A percentile compares a stretch with the other conserved stretches of the same genome.
phyloP scores from a whole-genome alignment of 2,888 invertebrate species.

The Ectemnius cavifrons region DNA sequence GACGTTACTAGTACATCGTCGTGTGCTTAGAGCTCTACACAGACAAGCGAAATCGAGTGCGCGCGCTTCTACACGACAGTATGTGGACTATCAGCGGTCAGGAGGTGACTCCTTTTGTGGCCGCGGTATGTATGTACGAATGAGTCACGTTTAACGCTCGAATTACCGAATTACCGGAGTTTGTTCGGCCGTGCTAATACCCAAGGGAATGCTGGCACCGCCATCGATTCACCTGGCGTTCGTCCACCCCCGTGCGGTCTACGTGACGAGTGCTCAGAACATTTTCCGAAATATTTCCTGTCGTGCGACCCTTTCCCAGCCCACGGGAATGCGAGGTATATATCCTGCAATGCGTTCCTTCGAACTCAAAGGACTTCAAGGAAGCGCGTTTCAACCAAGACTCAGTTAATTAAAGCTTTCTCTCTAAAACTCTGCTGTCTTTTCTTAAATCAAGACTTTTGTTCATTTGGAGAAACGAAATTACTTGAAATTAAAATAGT shows the following conservation, averaged over 20 bases:
- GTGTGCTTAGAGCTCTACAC: background rate
- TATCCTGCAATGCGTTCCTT: background rate
- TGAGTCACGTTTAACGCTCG: slow-evolving; percentile 40
- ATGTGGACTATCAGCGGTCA: slow-evolving; percentile 18
- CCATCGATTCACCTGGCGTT: slow-evolving; percentile 26
- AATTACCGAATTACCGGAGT: slow-evolving; percentile 45
- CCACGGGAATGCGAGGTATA: slow-evolving; percentile 16
- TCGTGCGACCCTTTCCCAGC: slow-evolving; percentile 17
- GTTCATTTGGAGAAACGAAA: too few species aligned
- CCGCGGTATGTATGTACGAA: slow-evolving; percentile 15
- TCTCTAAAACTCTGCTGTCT: too few species aligned
- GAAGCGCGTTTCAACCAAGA: too few species aligned
- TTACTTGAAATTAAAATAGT: too few species aligned
- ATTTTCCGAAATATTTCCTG: slow-evolving; percentile 12
- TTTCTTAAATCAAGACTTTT: too few species aligned
- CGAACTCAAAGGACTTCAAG: too few species aligned
- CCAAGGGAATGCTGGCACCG: slow-evolving; percentile 22
- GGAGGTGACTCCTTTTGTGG: slow-evolving; percentile 30
- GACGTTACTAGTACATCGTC: slow-evolving; percentile 35
- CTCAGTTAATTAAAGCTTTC: too few species aligned
- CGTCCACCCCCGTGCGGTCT: background rate
- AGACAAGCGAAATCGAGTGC: background rate
- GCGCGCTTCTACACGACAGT: slow-evolving; percentile 7
- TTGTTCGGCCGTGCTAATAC: slow-evolving; percentile 48
- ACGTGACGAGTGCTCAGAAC: slow-evolving; percentile 22